These are phyloP conservation scores for Flabesymbios commensalis DNA, from an alignment of 2,888 invertebrate species.

Conservation along the genomic window DNA sequence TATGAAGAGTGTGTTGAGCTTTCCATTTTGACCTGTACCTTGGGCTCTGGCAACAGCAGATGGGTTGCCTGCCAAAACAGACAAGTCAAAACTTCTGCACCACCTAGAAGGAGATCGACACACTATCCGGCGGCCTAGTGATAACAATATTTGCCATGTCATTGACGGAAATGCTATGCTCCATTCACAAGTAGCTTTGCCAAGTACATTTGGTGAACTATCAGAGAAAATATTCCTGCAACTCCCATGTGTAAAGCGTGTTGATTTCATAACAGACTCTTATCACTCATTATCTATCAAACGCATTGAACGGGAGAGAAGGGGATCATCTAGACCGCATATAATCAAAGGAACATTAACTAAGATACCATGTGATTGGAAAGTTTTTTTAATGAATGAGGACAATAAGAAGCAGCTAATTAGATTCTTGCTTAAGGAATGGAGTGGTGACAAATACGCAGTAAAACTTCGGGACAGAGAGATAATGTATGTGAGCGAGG, in stretches of 20 bases:
- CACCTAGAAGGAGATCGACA: constrained; percentile 8
- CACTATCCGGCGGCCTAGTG: too few species aligned
- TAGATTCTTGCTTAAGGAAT: not conserved
- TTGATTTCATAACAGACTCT: not conserved
- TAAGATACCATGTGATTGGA: not conserved
- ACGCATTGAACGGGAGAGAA: not conserved
- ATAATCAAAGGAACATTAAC: not conserved
- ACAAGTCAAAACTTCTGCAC: not conserved
- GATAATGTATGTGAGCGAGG: not conserved
- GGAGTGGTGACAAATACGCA: not conserved
- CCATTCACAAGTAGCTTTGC: constrained; percentile 2
- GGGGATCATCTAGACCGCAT: not conserved
- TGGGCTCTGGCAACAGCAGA: constrained; percentile 24
- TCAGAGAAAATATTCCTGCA: not conserved
- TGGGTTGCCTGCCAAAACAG: constrained; percentile 18
- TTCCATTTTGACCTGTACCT: constrained; percentile 15
- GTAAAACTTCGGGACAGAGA: not conserved
- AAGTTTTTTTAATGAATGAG: not conserved
- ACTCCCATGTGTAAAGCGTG: not conserved
- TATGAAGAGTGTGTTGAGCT: constrained; percentile 10
- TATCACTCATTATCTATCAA: not conserved
- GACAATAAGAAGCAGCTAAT: not conserved
- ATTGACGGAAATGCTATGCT: constrained; percentile 13
- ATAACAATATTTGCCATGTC: too few species aligned
- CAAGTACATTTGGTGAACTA: not conserved